Evolutionary conservation across 2,888 invertebrate genomes (phyloP), one percentile per base, ranked within the genome.

Genomic region (Iphiclides podalirius): DNA sequence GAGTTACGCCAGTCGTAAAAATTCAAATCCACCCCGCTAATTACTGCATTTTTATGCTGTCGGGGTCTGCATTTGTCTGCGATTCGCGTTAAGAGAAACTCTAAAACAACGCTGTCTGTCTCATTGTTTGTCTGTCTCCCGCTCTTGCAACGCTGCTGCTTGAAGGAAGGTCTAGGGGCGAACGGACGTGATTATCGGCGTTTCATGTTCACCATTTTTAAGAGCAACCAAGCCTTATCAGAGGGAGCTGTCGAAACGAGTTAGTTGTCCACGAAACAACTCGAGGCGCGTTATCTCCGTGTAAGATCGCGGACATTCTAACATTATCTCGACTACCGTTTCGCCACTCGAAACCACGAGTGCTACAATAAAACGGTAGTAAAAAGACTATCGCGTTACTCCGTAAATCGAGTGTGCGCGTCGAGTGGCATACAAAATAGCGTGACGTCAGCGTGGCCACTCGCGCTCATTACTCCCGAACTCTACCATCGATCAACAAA

Each of bases 301-400:
- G 23, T 8, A 42, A 42, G 42, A 49, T 38, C 38, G 26, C 41
- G 33, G 26, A 43, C 39, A 43, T 43, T 48, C 33, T 49, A 17
- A 36, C 35, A 36, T 50, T 36, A 40, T 39, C 35, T 15, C 28
- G 17, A 45, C 50, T 50, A 36, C 39, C 33, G 44, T 40, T 50
- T 35, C 17, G 6, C 43, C 45, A 50, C 40, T 50, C 40, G 17
- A 40, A 35, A 50, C 28, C 13, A 28, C 35, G 35, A 50, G 50
- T 50, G 26, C 35, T 38, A 15, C 34, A 40, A 43, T 38, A 44
- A 39, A 49, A 36, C 40, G 26, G 8, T 34, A 34, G 2, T 23
- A 49, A 38, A 43, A 47, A 41, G 7, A 36, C 41, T 26, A 47
- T 47, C 39, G 15, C 26, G 14, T 34, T 26, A 26, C 47, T 40